Conservation (phyloP, 1,140 invertebrate species). For the Lordiphosa clarofinis region DNA sequence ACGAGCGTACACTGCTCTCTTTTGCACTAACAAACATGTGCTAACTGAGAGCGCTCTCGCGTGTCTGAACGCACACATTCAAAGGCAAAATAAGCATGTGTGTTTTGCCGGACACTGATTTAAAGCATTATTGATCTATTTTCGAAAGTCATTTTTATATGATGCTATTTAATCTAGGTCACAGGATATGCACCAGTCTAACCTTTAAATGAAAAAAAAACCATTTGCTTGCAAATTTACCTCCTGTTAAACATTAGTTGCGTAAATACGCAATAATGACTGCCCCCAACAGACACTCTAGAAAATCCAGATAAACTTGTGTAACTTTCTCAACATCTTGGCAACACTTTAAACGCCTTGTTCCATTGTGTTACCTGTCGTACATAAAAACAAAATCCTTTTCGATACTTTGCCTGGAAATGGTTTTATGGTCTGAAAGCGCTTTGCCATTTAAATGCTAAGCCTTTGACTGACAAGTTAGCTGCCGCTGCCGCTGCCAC, state of each 20-base stretch:
- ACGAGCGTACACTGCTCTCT: too few species aligned
- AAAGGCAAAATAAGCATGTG: too few species aligned
- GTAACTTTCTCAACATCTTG: too few species aligned
- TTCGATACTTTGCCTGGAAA: conserved; percentile 18
- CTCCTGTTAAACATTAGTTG: conserved; percentile 42
- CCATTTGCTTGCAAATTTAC: too few species aligned
- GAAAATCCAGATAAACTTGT: conserved; percentile 13
- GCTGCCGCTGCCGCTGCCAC: not conserved
- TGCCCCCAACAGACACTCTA: conserved; percentile 27
- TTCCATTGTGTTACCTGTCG: conserved; percentile 5
- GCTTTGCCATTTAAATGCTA: conserved; percentile 54
- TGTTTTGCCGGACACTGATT: too few species aligned
- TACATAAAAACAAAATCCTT: conserved; percentile 34
- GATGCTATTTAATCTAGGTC: too few species aligned
- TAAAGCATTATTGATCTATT: too few species aligned
- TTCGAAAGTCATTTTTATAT: too few species aligned
- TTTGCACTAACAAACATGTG: too few species aligned
- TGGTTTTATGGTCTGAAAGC: conserved; percentile 26
- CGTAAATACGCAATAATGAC: conserved; percentile 44
- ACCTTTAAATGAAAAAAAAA: too few species aligned
- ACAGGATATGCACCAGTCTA: not conserved
- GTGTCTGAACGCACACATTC: too few species aligned
- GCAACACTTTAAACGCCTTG: conserved; percentile 5
- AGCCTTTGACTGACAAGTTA: conserved; percentile 43
- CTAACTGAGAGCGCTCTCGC: too few species aligned